phyloP scores from a whole-genome alignment of 2,797 vertebrate genomes.

The Sciurus carolinensis region DNA sequence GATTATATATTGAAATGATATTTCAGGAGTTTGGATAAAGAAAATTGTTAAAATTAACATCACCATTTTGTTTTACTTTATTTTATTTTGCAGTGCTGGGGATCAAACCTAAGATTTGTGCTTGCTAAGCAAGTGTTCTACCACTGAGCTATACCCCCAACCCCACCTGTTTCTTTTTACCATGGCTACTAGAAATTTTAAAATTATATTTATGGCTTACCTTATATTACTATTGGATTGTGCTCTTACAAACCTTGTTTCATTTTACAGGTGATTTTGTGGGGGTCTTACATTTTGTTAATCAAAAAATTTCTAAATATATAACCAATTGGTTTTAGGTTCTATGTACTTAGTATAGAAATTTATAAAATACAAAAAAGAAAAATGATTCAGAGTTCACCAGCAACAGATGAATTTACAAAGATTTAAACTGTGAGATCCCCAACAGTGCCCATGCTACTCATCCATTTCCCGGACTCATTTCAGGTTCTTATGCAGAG shows the following conservation, averaged over 20 bases:
- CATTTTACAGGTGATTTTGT: neutral
- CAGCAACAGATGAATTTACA: neutral
- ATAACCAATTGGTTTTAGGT: neutral
- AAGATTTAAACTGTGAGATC: neutral
- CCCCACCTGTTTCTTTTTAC: neutral
- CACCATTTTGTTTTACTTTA: neutral
- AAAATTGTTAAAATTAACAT: neutral
- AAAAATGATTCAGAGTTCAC: neutral
- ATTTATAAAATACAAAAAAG: neutral
- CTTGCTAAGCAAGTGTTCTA: neutral
- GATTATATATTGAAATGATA: slow-evolving; percentile 31
- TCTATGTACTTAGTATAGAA: neutral
- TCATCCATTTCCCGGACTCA: neutral
- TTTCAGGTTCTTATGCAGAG: neutral
- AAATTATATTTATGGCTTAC: slow-evolving; percentile 1
- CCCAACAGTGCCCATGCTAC: neutral
- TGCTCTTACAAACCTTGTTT: neutral
- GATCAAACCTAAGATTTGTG: neutral
- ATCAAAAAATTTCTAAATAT: neutral
- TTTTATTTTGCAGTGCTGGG: neutral
- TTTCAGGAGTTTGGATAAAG: neutral
- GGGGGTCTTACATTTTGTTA: neutral
- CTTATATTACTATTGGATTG: neutral
- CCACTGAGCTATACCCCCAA: neutral
- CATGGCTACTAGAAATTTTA: slow-evolving; percentile 5